These are phyloP conservation scores for Diplazon laetatorius DNA, from an alignment of 2,888 invertebrate genomes.

Conservation along the genomic window DNA sequence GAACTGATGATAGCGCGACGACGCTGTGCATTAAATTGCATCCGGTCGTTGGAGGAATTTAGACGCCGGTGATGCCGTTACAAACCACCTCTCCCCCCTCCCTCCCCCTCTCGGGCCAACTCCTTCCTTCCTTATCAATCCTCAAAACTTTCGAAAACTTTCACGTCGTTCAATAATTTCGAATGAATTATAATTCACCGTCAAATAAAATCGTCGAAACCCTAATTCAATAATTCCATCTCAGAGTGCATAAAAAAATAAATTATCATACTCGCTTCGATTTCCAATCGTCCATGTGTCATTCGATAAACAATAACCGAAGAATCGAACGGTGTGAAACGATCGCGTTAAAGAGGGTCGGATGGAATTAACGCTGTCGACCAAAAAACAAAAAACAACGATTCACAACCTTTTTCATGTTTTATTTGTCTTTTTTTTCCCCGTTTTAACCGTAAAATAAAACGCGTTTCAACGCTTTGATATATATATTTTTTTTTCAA, in stretches of 20 bases:
- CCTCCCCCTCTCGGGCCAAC: conserved; percentile 29
- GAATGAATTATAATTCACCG: no score
- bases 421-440: background rate
- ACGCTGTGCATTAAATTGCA: conserved; percentile 80
- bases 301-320: no score
- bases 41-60: conserved; percentile 79
- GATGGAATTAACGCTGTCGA: background rate
- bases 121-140: no score
- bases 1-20: conserved; percentile 77
- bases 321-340: no score
- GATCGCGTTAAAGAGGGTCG: no score
- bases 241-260: no score
- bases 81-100: conserved; percentile 27
- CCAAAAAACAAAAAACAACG: background rate
- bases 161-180: no score
- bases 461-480: conserved; percentile 6
- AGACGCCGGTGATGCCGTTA: conserved; percentile 69
- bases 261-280: no score
- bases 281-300: no score
- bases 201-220: no score
- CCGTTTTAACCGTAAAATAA: conserved; percentile 6
- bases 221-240: no score
- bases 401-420: background rate
- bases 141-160: conserved; percentile 27
- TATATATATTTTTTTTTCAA: conserved; percentile 15